Evolutionary conservation across 2,888 invertebrate genomes (phyloP), one percentile per base, ranked within the genome.

Genomic region (Drosophila koepferae): DNA sequence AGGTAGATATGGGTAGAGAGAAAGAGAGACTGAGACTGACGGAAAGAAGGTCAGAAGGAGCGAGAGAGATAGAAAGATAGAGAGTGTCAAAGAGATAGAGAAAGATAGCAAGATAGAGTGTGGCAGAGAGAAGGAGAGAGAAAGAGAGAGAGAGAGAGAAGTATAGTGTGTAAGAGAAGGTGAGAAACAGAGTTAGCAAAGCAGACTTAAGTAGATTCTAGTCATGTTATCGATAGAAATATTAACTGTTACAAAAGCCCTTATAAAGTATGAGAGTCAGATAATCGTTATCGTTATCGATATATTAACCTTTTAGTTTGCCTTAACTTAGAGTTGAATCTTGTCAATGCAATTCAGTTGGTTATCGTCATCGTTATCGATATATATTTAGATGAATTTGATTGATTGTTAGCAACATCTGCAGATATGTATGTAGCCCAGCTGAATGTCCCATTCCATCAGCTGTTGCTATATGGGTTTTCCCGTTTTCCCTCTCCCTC

Each of bases 341-440:
- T 18, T 43, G n/a, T n/a, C 8, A 3, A 23, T 46, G 16, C 10
- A 4, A 10, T 82, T 14, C 7, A 46, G 8, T 28, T 9, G 48
- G 5, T 23, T 54, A 54, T 54, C 72, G 64, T 51, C 67, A 72
- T 76, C 75, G 86, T 66, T 86, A 88, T 88, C 84, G 74, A 74
- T 77, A 80, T 63, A 51, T 68, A 63, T 68, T 28, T 4, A n/a
- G 31, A n/a, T 66, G 79, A 85, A 81, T 74, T 81, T 88, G 86
- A 84, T 85, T 85, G 83, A 88, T 86, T 84, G 72, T 84, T 68
- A 77, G 72, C 72, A 61, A 64, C 60, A 55, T 8, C 53, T 55
- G 51, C 41, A 44, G 51, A 51, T 41, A 40, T 59, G 60, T 56
- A 28, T 28, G 28, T 28, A 60, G 54, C 60, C 41, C 56, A 60